Conservation (phyloP, 2,888 invertebrate species). For the Loripinus fragilis region DNA sequence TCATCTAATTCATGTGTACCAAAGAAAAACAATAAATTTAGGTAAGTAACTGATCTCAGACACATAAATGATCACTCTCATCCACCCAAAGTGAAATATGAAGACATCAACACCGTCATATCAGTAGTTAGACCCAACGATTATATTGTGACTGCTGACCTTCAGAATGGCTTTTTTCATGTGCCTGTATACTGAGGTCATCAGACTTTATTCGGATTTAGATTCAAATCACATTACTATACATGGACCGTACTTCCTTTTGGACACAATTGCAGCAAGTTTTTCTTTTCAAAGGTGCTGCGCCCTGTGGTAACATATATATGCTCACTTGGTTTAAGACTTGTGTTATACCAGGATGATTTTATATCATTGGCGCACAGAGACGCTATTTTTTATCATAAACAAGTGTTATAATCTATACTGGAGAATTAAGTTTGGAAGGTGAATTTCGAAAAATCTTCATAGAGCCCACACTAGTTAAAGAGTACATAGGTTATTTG, state of each 20-base stretch:
- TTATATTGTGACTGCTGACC: constrained; percentile 3
- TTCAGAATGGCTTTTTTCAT: constrained; percentile 8
- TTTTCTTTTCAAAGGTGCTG: constrained; percentile 12
- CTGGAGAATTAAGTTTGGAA: background rate
- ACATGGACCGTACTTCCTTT: constrained; percentile 5
- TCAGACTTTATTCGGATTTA: constrained; percentile 17
- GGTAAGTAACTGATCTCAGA: constrained; percentile 26
- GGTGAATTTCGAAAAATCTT: constrained; percentile 2
- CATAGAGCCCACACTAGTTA: constrained; percentile 16
- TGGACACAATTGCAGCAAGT: constrained; percentile 12
- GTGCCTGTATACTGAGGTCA: background rate
- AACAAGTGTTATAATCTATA: background rate
- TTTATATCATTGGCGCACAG: constrained; percentile 1
- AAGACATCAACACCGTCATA: constrained; percentile 14
- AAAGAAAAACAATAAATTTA: constrained; percentile 21
- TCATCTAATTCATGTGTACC: constrained; percentile 29
- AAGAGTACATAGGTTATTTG: constrained; percentile 19
- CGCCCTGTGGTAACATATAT: constrained; percentile 14
- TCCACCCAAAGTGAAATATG: constrained; percentile 10
- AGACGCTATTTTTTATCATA: constrained; percentile 4
- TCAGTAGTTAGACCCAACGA: constrained; percentile 9
- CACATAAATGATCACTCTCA: background rate
- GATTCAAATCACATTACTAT: background rate
- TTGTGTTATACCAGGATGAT: constrained; percentile 19
- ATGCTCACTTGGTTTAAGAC: constrained; percentile 7